Evolutionary conservation across 2,113 vertebrate species (phyloP).

Genomic region (Mormyrus iriodes): DNA sequence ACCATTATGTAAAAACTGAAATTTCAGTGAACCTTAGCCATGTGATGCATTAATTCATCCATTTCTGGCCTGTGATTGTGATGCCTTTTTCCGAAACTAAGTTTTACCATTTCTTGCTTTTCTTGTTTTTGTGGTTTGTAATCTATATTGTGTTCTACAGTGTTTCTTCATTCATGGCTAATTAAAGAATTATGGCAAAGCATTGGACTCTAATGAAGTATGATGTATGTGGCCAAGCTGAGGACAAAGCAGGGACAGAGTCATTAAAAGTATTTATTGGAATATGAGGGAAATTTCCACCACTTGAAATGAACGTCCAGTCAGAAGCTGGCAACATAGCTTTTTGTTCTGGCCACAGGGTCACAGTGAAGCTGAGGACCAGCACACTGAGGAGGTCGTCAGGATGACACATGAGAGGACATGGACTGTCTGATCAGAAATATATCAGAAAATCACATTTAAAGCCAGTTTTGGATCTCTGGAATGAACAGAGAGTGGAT

Average conservation of each 20-base stretch:
- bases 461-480: neutral
- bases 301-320: slow-evolving; percentile 65
- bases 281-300: slow-evolving; percentile 71
- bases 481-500: slow-evolving; percentile 17
- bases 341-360: slow-evolving; percentile 64
- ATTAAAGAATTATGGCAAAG: neutral
- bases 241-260: slow-evolving; percentile 28
- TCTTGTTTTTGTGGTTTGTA: neutral
- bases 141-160: neutral
- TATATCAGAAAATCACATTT: slow-evolving; percentile 12
- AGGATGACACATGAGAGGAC: slow-evolving; percentile 49
- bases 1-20: neutral
- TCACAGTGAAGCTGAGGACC: slow-evolving; percentile 57
- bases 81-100: neutral
- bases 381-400: slow-evolving; percentile 61
- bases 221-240: neutral
- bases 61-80: neutral
- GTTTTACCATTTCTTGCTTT: neutral
- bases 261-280: slow-evolving; percentile 82
- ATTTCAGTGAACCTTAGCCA: neutral
- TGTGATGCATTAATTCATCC: neutral
- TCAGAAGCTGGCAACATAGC: slow-evolving; percentile 63
- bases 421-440: slow-evolving; percentile 54
- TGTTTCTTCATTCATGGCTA: neutral
- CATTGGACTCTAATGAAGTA: neutral